Conservation (phyloP, 2,888 invertebrate species). For the Drosophila flavopinicola region DNA sequence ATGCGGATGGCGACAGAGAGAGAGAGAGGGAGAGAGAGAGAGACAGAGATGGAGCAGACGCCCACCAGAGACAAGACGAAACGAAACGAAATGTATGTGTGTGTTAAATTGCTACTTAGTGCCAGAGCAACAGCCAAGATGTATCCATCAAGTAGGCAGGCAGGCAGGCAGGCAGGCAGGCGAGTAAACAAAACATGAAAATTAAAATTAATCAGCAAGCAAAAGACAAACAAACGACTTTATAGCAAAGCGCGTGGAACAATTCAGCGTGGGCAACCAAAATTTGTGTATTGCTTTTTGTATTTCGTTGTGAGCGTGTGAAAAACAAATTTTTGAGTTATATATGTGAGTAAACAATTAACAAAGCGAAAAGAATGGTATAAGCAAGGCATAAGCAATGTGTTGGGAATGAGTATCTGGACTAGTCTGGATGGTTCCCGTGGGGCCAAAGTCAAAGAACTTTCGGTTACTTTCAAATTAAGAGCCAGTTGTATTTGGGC, state of each 20-base stretch:
- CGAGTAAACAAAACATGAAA: slow-evolving; percentile 52
- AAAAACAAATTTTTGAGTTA: slow-evolving; percentile 59
- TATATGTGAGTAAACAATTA: slow-evolving; percentile 63
- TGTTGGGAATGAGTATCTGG: slow-evolving; percentile 18
- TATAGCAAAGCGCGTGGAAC: slow-evolving; percentile 41
- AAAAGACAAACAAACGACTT: slow-evolving; percentile 52
- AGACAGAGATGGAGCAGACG: slow-evolving; percentile 19
- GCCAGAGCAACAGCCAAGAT: slow-evolving; percentile 54
- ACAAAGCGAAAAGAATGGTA: slow-evolving; percentile 46
- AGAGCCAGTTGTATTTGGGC: slow-evolving; percentile 13
- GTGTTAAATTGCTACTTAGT: slow-evolving; percentile 69
- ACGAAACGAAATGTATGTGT: slow-evolving; percentile 6
- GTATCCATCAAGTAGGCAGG: slow-evolving; percentile 48
- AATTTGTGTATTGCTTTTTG: slow-evolving; percentile 6
- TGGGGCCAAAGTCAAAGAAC: slow-evolving; percentile 66
- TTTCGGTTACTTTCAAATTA: slow-evolving; percentile 66
- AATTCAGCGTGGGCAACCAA: slow-evolving; percentile 35
- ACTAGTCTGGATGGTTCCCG: slow-evolving; percentile 21
- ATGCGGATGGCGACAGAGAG: not conserved
- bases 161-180: slow-evolving; percentile 30
- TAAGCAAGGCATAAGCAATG: slow-evolving; percentile 17
- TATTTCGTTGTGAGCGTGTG: slow-evolving; percentile 62
- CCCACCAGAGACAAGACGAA: slow-evolving; percentile 37
- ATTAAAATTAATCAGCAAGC: slow-evolving; percentile 64
- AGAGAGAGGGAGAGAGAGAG: slow-evolving; percentile 7